These are phyloP conservation scores for Opisthocomus hoazin DNA, from an alignment of 2,113 vertebrate species.

Conservation along the genomic window DNA sequence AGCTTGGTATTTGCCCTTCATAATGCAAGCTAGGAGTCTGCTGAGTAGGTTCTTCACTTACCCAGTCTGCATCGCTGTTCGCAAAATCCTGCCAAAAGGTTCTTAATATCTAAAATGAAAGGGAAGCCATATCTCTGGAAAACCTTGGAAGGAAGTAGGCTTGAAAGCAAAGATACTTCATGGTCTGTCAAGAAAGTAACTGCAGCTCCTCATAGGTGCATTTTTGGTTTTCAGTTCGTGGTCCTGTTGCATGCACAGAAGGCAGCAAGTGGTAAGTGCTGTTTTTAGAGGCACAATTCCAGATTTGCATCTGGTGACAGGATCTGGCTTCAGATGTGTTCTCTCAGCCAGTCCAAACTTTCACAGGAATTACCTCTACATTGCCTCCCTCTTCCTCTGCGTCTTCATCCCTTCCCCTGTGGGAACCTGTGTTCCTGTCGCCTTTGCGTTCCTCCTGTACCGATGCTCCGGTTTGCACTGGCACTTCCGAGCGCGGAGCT, in stretches of 20 bases:
- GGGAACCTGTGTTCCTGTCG: not conserved
- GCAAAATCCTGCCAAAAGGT: not conserved
- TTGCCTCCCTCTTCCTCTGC: not conserved
- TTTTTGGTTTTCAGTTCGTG: not conserved
- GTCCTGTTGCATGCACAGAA: not conserved
- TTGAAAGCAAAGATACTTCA: not conserved
- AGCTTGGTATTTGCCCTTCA: not conserved
- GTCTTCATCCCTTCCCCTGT: not conserved
- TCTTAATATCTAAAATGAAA: not conserved
- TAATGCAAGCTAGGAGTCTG: not conserved
- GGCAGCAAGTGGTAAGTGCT: not conserved
- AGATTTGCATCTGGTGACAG: not conserved
- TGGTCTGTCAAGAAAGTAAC: not conserved
- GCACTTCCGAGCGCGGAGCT: accelerated
- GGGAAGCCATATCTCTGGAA: not conserved
- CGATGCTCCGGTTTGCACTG: not conserved
- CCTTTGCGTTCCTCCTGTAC: not conserved
- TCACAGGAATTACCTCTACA: not conserved
- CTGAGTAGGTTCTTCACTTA: not conserved
- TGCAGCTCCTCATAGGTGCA: not conserved
- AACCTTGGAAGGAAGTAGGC: not conserved
- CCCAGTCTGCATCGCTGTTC: not conserved
- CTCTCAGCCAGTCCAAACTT: not conserved
- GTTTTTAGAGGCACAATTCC: not conserved
- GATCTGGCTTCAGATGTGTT: not conserved